phyloP scores from a whole-genome alignment of 2,888 invertebrate genomes.

The Callinectes sapidus region DNA sequence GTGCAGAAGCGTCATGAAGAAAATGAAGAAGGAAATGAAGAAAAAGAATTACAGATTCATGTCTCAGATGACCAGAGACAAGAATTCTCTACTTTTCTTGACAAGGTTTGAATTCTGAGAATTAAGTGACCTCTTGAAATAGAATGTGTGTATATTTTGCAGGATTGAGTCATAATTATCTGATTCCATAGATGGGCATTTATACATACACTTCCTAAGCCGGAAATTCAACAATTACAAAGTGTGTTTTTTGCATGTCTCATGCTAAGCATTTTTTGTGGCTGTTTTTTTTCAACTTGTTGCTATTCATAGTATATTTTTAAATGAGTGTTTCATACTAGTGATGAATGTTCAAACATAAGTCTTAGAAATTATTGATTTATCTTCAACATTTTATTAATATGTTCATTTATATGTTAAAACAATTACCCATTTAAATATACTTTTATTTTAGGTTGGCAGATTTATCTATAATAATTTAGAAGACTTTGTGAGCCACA shows the following conservation, averaged over 20 bases:
- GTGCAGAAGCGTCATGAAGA: constrained; percentile 45
- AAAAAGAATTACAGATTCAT: constrained; percentile 10
- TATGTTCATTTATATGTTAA: no score
- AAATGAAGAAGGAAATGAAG: constrained; percentile 35
- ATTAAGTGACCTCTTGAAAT: background rate
- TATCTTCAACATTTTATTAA: no score
- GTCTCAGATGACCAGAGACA: constrained; percentile 51
- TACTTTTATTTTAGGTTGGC: constrained; percentile 77
- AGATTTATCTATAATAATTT: constrained; percentile 89
- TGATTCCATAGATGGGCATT: background rate
- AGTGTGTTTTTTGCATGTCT: background rate
- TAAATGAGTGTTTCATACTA: no score
- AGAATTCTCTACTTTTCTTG: constrained; percentile 49
- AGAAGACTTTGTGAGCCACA: constrained; percentile 88
- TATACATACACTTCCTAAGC: no score
- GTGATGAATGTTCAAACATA: no score
- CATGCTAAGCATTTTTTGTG: no score
- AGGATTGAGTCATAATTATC: background rate
- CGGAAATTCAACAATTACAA: background rate
- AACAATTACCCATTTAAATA: background rate
- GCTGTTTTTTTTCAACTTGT: no score
- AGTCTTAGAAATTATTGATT: no score
- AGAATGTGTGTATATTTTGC: background rate
- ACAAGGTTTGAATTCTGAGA: constrained; percentile 46
- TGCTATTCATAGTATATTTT: no score